phyloP scores from a whole-genome alignment of 2,797 vertebrate genomes.

The Notolepis coatsorum region DNA sequence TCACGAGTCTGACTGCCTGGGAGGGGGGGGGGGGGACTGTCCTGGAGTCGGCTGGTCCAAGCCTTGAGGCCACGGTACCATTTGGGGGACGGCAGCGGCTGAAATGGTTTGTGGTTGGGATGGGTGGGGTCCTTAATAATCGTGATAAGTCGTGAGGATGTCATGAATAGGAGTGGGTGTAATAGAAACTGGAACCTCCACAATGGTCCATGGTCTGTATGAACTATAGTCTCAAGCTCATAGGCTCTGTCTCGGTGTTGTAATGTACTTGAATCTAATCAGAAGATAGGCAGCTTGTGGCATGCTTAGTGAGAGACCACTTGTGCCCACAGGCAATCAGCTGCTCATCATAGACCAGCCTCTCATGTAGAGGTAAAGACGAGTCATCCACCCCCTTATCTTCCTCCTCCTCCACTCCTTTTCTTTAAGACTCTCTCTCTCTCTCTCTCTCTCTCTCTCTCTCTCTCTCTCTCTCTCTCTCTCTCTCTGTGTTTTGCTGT shows the following conservation, averaged over 20 bases:
- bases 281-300: conserved; percentile 72
- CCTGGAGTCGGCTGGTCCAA: no score
- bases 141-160: no score
- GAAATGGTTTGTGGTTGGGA: no score
- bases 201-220: no score
- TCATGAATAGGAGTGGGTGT: no score
- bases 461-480: conserved; percentile 55
- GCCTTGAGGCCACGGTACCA: no score
- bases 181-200: no score
- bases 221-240: conserved; percentile 47
- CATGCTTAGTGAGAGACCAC: conserved; percentile 78
- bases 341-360: conserved; percentile 75
- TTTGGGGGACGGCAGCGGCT: no score
- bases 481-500: conserved; percentile 23
- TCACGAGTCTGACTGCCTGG: no score
- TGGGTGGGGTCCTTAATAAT: no score
- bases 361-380: conserved; percentile 65
- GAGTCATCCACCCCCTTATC: conserved; percentile 48
- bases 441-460: neutral
- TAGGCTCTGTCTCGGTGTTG: conserved; percentile 40
- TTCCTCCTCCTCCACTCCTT: no score
- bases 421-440: conserved; percentile 49
- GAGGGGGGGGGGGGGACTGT: no score
- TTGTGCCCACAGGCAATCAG: conserved; percentile 81
- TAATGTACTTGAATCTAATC: conserved; percentile 77